Evolutionary conservation across 2,113 vertebrate species (phyloP).

Genomic region (Pyxicephalus adspersus): DNA sequence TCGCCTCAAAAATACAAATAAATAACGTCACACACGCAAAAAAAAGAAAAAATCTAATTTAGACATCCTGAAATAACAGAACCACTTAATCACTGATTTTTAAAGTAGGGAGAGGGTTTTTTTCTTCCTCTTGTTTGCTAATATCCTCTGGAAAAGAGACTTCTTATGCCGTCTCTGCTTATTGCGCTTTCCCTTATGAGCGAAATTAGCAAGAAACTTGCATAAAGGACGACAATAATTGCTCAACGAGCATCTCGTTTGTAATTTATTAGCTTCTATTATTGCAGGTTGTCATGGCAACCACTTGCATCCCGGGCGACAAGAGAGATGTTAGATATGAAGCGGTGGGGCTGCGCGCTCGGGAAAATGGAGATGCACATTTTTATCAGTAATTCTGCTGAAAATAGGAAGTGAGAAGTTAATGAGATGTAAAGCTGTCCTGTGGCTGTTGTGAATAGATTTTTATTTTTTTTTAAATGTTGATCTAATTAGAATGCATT

Average conservation of each 20-base stretch:
- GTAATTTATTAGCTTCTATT: constrained; percentile 89
- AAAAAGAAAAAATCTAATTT: constrained; percentile 30
- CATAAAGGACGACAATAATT: constrained; percentile 88
- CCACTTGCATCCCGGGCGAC: constrained; percentile 72
- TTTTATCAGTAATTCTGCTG: constrained; percentile 89
- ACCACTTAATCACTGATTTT: constrained; percentile 72
- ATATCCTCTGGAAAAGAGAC: constrained; percentile 79
- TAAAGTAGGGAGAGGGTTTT: constrained; percentile 56
- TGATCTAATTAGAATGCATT: constrained; percentile 84
- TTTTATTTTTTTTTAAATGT: constrained; percentile 74
- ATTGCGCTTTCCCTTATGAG: constrained; percentile 82
- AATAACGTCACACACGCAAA: constrained; percentile 8
- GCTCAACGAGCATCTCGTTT: constrained; percentile 84
- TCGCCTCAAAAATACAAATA: constrained; percentile 14
- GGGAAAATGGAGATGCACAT: constrained; percentile 81
- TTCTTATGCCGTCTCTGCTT: constrained; percentile 74
- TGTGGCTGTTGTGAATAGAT: constrained; percentile 77
- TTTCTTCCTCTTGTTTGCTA: constrained; percentile 64
- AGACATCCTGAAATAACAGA: constrained; percentile 64
- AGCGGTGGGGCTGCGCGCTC: constrained; percentile 73
- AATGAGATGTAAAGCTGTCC: constrained; percentile 87
- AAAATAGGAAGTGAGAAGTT: constrained; percentile 87
- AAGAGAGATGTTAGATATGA: constrained; percentile 83
- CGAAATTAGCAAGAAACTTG: constrained; percentile 85
- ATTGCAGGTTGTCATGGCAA: constrained; percentile 79